A percentile compares a stretch with the other conserved stretches of the same genome.
phyloP scores from a whole-genome alignment of 2,888 invertebrate genomes.

The Gastrophysa polygoni region DNA sequence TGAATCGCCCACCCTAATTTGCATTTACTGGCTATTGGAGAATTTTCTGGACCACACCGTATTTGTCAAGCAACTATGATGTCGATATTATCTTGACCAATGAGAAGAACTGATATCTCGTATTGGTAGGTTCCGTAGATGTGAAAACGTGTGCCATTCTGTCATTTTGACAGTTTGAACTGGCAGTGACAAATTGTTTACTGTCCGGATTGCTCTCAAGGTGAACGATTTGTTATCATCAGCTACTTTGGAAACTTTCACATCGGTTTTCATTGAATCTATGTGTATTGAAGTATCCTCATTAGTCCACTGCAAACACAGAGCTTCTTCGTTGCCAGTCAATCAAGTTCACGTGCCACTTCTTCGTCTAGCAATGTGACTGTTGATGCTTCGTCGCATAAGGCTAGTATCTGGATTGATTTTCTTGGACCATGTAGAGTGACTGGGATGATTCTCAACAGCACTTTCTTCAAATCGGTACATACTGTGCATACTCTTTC shows the following conservation, averaged over 20 bases:
- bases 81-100: not conserved
- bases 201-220: not conserved
- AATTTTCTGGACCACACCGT: not conserved
- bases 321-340: not conserved
- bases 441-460: not conserved
- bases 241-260: not conserved
- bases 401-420: not conserved
- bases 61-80: not conserved
- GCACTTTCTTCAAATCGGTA: too few relatives aligned
- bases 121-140: not conserved
- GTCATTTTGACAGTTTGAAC: not conserved
- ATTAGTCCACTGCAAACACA: too few relatives aligned
- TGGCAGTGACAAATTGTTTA: not conserved
- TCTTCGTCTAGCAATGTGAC: too few relatives aligned
- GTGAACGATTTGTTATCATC: not conserved
- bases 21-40: not conserved
- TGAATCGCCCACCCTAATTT: not conserved
- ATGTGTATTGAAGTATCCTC: too few relatives aligned
- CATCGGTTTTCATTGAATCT: not conserved
- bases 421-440: not conserved
- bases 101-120: not conserved
- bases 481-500: not conserved
- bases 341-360: too few relatives aligned
- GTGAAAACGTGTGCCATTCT: not conserved
- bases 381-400: too few relatives aligned